Base-by-base conservation (phyloP, 2,888 invertebrate species). In the Andrena flavipes region DNA sequence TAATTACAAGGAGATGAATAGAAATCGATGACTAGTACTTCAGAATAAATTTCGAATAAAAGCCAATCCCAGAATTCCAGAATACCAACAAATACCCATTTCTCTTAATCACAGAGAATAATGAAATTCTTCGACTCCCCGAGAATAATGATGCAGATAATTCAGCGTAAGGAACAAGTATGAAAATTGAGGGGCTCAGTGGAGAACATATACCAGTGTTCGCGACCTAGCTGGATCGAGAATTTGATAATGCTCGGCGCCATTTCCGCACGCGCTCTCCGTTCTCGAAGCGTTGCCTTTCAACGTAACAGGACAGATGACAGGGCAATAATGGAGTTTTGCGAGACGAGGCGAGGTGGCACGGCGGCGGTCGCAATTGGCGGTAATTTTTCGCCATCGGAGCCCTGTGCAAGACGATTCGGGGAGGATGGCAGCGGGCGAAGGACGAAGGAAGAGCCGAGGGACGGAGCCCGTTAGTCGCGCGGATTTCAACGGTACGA, bases 401-500 rank as follows among this genome's bases (percentile, higher is more conserved):
- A 63, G 10, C 59, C 7, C 49, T 64, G 20, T 29, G 7, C 35
- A 23, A 20, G 8, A 59, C 63, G 59, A 42, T 62, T 51, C 26
- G 5, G 67, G 68, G 59, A 49, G 68, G 49, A 54, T 60, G 30
- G 30, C 13, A 26, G 56, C 8, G 23, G 49, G 6, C n/a, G 13
- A 30, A 33, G 29, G 51, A 26, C 29, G 33, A 7, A 30, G 51
- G 23, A 48, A 54, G 51, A 68, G 35, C 33, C 20, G 16, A 23
- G 20, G 51, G 35, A 51, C 49, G 42, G 23, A 56, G 72, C 85
- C 88, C 90, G 88, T 89, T 88, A 88, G 68, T 26, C 70, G 67
- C 69, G 76, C 69, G 79, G 72, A 80, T 80, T 80, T 80, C 86
- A 91, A 91, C 90, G 90, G 88, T 89, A 89, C 82, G 77, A 80